Conservation (phyloP, 37 sponge, comb jelly and placozoan genomes). For the Axinella damicornis region DNA sequence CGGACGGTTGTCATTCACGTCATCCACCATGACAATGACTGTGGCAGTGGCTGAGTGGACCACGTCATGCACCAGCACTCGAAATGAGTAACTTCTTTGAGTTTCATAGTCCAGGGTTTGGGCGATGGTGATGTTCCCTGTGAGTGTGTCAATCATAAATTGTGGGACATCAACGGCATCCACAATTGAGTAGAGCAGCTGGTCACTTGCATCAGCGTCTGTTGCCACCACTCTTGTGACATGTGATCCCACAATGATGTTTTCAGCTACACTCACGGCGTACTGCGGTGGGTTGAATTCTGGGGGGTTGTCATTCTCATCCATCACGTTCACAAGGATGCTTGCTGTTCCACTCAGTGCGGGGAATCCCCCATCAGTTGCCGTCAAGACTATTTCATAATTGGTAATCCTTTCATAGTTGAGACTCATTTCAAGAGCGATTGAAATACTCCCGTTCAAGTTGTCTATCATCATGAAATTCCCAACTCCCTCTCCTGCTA, state of each 20-base stretch:
- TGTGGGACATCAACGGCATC: constrained; percentile 30
- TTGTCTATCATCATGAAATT: constrained; percentile 17
- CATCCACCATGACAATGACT: constrained; percentile 43
- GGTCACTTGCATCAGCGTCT: constrained; percentile 54
- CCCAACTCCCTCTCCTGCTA: constrained; percentile 21
- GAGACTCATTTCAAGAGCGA: neutral
- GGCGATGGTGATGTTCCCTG: constrained; percentile 44
- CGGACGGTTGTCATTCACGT: constrained; percentile 80
- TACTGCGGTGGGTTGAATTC: constrained; percentile 31
- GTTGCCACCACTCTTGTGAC: constrained; percentile 48
- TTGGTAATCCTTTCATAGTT: constrained; percentile 14
- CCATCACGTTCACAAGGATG: constrained; percentile 42
- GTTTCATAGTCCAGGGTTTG: constrained; percentile 51
- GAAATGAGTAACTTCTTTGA: constrained; percentile 5
- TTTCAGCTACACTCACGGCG: constrained; percentile 13
- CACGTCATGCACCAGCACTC: constrained; percentile 24
- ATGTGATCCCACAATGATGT: constrained; percentile 19
- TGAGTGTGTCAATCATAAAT: constrained; percentile 41
- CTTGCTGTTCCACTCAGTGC: constrained; percentile 9
- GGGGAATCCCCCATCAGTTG: constrained; percentile 62
- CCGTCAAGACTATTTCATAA: constrained; percentile 58
- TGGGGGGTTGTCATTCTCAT: constrained; percentile 68
- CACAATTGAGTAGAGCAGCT: constrained; percentile 56
- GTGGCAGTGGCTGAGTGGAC: constrained; percentile 8
- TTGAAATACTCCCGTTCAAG: constrained; percentile 25